These are phyloP conservation scores for Cricetomys ansorgei DNA, from an alignment of 2,113 vertebrate species.

Conservation along the genomic window DNA sequence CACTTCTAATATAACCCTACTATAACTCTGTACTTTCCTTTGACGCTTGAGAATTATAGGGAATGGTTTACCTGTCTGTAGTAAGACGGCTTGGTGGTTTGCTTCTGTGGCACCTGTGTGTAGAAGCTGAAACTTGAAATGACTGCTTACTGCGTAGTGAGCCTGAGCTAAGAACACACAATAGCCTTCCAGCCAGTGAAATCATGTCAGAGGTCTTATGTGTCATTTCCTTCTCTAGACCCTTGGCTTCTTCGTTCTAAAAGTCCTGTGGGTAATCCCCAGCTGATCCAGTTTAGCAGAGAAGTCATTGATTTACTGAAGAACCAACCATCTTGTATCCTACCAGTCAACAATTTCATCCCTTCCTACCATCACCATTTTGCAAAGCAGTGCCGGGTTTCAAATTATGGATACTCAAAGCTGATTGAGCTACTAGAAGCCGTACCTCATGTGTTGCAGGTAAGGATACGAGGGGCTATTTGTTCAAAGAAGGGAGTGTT, in stretches of 20 bases:
- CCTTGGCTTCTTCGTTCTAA: slow-evolving; percentile 96
- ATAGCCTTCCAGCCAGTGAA: not conserved
- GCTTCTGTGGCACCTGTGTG: not conserved
- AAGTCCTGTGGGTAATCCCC: slow-evolving; percentile 97
- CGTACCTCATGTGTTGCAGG: slow-evolving; percentile 97
- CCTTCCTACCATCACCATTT: slow-evolving; percentile 98
- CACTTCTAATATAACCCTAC: not conserved
- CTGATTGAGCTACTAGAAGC: slow-evolving; percentile 97
- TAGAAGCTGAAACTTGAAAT: not conserved
- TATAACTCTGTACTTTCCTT: not conserved
- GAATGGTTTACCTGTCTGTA: not conserved
- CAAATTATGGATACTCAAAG: slow-evolving; percentile 97
- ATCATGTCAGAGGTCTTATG: not conserved
- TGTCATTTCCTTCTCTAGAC: slow-evolving; percentile 85
- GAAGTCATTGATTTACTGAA: slow-evolving; percentile 97
- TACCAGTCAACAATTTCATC: slow-evolving; percentile 96
- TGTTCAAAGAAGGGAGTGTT: not conserved
- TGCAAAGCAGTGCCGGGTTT: slow-evolving; percentile 97
- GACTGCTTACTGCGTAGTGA: not conserved
- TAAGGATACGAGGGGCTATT: slow-evolving; percentile 68
- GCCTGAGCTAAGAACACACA: too few species aligned
- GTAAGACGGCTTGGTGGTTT: not conserved
- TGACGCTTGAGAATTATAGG: not conserved
- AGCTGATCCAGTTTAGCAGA: slow-evolving; percentile 97
- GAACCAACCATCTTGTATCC: slow-evolving; percentile 92